Evolutionary conservation across 2,113 vertebrate species (phyloP).

Genomic region (Nothoprocta perdicaria): DNA sequence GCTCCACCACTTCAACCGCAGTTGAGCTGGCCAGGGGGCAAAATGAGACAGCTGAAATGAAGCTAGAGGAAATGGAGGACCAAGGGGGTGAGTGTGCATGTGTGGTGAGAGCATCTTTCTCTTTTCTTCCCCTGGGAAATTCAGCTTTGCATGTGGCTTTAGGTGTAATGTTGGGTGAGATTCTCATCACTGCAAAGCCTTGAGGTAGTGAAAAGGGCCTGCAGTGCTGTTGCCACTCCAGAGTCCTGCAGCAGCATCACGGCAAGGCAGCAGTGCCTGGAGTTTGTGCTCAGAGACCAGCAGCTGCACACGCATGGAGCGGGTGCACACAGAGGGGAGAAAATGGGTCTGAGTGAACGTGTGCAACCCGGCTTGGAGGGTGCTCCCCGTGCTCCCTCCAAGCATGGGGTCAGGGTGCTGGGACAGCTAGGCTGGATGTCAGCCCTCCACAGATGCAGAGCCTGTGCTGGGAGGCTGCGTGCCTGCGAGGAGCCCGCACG

Average conservation of each 20-base stretch:
- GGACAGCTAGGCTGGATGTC: neutral
- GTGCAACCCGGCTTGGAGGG: neutral
- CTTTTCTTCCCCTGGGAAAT: constrained; percentile 56
- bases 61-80: constrained; percentile 5
- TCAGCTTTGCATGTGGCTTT: constrained; percentile 62
- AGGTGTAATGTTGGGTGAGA: constrained; percentile 3
- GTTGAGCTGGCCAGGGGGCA: neutral
- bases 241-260: neutral
- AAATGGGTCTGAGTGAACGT: neutral
- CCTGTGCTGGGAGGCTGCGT: too few relatives aligned
- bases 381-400: neutral
- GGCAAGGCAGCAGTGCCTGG: neutral
- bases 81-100: rapidly evolving
- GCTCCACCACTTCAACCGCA: neutral
- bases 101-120: neutral
- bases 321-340: rapidly evolving
- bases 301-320: neutral
- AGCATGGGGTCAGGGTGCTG: neutral
- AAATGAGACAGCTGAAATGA: neutral
- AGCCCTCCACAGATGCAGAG: too few relatives aligned
- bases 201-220: constrained; percentile 21
- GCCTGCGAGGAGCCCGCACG: too few relatives aligned
- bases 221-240: neutral
- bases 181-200: constrained; percentile 49
- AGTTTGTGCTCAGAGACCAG: constrained; percentile 23